Evolutionary conservation across 2,797 vertebrate species (phyloP), one percentile per base, ranked within the genome.

Genomic region (Lepus townsendii): DNA sequence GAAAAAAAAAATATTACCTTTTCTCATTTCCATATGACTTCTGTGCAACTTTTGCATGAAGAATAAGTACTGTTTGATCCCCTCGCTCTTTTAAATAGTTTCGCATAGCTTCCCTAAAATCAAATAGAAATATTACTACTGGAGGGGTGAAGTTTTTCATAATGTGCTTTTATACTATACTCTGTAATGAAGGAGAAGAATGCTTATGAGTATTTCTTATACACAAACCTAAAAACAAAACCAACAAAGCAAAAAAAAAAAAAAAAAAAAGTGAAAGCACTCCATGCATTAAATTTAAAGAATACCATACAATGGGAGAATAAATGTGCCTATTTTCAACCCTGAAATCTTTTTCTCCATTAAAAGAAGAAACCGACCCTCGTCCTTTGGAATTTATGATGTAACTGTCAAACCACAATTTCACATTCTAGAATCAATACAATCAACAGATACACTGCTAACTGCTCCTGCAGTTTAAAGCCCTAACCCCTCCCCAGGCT

Each of bases 1-100:
- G 52, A 76, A 91, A 63, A 92, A 57, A n/a, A 35, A 62, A 75
- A 78, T 71, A 96, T 97, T 97, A 99, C 99, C 99, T 99, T 98
- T 99, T 99, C 96, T 99, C 99, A 98, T 99, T 99, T 97, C 99
- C 99, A 10, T 99, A 99, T 0, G 99, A 99, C 97, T 99, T 99
- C 98, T 99, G 99, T 97, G 99, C 99, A 98, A 99, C 99, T 98
- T 99, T 99, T 3, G 99, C 99, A 10, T 99, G 99, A 97, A 99
- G 99, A 98, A 99, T 99, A 98, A 99, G 99, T 95, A 99, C 99
- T 57, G 99, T 99, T 98, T 99, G 99, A 99, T 99, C 99, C 32
- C 99, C 99, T 98, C 99, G 98, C 98, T 99, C 99, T 98, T 99
- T 99, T 97, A 99, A 98, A 98, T 99, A 99, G 98, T 99, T 99